Conservation (phyloP, 2,113 vertebrate genomes). For the Aegithalos caudatus region DNA sequence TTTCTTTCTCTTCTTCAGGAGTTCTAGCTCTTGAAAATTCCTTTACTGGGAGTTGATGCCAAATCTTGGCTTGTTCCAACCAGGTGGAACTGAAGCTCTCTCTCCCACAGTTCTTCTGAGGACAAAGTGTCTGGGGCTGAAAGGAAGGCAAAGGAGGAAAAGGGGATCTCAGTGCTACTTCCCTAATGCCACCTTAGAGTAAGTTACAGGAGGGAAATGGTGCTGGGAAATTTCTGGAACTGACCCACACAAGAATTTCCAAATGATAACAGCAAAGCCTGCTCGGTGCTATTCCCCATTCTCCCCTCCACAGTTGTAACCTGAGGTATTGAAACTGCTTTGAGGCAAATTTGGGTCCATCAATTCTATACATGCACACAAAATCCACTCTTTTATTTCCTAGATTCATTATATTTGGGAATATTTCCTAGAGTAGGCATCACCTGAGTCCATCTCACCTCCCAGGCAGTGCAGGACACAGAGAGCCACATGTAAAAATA, state of each 20-base stretch:
- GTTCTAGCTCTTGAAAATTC: not conserved
- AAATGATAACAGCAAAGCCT: not conserved
- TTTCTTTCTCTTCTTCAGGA: not conserved
- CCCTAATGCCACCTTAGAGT: not conserved
- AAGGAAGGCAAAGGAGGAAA: not conserved
- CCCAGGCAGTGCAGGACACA: not conserved
- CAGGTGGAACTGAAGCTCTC: not conserved
- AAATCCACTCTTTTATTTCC: no score
- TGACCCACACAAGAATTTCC: not conserved
- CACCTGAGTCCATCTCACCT: not conserved
- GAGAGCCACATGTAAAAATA: not conserved
- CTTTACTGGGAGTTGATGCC: not conserved
- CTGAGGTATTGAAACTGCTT: not conserved
- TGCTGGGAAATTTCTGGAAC: not conserved
- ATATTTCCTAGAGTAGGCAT: not conserved
- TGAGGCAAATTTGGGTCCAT: not conserved
- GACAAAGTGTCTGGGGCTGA: not conserved
- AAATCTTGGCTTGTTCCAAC: not conserved
- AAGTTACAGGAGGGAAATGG: not conserved
- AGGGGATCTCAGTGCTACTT: not conserved
- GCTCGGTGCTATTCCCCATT: accelerated
- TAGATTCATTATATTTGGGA: not conserved
- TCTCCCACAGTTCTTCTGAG: not conserved
- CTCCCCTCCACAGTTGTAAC: not conserved
- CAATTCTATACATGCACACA: accelerated